These are phyloP conservation scores for Lymantria monacha DNA, from an alignment of 2,888 invertebrate genomes.

Conservation along the genomic window DNA sequence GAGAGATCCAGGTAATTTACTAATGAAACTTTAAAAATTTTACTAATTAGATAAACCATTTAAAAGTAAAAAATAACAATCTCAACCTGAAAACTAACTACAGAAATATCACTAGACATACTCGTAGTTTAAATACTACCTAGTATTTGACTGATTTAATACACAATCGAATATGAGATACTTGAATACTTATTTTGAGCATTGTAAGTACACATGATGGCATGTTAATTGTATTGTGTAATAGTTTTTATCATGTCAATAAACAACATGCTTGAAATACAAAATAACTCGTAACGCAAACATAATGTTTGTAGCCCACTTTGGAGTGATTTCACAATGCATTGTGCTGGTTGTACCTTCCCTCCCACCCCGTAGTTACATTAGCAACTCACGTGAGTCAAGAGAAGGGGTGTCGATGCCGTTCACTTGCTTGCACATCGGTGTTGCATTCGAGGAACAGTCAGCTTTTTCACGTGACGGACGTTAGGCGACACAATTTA, in stretches of 20 bases:
- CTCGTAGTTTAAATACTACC: too few relatives aligned
- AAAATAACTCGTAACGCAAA: slow-evolving; percentile 46
- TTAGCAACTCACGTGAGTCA: slow-evolving; percentile 39
- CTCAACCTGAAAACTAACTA: too few relatives aligned
- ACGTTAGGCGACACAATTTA: neutral
- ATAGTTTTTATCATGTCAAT: slow-evolving; percentile 51
- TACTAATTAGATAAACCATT: too few relatives aligned
- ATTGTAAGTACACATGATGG: slow-evolving; percentile 15
- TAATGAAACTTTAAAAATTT: too few relatives aligned
- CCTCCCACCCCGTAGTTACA: slow-evolving; percentile 41
- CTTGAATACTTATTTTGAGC: slow-evolving; percentile 4
- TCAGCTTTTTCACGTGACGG: slow-evolving; percentile 47
- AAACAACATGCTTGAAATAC: slow-evolving; percentile 49
- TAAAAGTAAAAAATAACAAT: too few relatives aligned
- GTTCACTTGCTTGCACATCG: slow-evolving; percentile 44
- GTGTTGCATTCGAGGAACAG: slow-evolving; percentile 57
- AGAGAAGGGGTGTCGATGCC: slow-evolving; percentile 9
- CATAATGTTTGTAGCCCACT: slow-evolving; percentile 49
- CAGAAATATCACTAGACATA: too few relatives aligned
- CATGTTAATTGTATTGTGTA: slow-evolving; percentile 50
- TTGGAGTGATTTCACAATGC: slow-evolving; percentile 59
- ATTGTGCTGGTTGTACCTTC: slow-evolving; percentile 39
- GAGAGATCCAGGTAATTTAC: too few relatives aligned
- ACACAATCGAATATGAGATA: neutral
- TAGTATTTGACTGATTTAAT: too few relatives aligned